Percentiles rank a stretch among this genome's conserved stretches.
These are phyloP conservation scores for Acrocephalus arundinaceus DNA, from an alignment of 2,113 vertebrate genomes.

Conservation along the genomic window DNA sequence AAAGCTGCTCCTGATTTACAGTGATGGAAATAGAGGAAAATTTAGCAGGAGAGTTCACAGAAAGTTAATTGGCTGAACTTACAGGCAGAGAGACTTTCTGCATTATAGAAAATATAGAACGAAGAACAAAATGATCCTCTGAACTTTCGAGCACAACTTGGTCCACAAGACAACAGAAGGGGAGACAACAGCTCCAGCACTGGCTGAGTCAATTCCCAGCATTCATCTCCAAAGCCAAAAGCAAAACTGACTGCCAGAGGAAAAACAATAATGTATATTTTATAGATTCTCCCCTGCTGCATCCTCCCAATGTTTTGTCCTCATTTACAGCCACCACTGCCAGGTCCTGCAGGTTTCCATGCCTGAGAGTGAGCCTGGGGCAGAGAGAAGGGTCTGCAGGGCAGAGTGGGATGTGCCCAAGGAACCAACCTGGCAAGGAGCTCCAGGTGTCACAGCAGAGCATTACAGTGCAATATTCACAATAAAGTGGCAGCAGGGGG, in stretches of 20 bases:
- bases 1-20: neutral
- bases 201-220: neutral
- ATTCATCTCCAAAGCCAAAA: neutral
- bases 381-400: neutral
- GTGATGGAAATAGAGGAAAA: neutral
- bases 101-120: neutral
- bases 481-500: neutral
- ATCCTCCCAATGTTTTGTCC: neutral
- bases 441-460: neutral
- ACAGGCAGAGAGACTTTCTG: neutral
- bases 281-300: neutral
- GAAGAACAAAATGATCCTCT: neutral
- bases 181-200: neutral
- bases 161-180: neutral
- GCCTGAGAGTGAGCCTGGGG: neutral
- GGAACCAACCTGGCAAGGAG: neutral
- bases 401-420: neutral
- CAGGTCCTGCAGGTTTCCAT: neutral
- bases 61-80: conserved; percentile 42
- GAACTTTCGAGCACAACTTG: neutral
- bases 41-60: neutral
- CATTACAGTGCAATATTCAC: fast-evolving
- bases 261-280: neutral
- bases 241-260: neutral
- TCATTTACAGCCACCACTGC: neutral